These are phyloP conservation scores for Onychomys leucogaster DNA, from an alignment of 2,797 vertebrate genomes.

Conservation along the genomic window DNA sequence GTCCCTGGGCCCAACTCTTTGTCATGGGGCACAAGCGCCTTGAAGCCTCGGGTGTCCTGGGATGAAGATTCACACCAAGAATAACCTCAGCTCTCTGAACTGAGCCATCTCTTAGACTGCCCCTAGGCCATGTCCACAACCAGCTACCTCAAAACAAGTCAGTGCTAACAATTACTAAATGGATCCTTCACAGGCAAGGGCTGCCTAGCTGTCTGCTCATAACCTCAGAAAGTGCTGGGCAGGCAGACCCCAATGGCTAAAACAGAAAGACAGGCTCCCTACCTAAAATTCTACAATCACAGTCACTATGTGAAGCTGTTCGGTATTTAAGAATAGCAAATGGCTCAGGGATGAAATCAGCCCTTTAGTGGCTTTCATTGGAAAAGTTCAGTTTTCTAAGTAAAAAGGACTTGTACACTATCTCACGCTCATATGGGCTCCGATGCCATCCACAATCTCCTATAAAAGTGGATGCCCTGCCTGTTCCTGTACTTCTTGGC, in stretches of 20 bases:
- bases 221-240: background rate
- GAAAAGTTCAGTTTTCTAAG: constrained; percentile 13
- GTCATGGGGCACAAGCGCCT: background rate
- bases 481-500: constrained; percentile 51
- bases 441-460: constrained; percentile 14
- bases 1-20: background rate
- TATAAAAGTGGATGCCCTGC: background rate
- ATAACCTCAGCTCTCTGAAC: background rate
- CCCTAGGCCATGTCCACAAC: background rate
- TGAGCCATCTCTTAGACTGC: background rate
- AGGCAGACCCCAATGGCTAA: background rate
- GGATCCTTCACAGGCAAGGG: background rate
- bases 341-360: background rate
- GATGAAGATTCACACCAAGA: background rate
- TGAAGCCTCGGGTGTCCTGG: background rate
- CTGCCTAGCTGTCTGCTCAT: background rate
- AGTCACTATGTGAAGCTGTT: constrained; percentile 37
- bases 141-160: background rate
- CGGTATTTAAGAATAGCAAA: constrained; percentile 37
- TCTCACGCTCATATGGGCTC: constrained; percentile 30
- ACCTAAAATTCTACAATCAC: constrained; percentile 11
- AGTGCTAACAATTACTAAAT: background rate
- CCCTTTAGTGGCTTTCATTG: background rate
- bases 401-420: background rate
- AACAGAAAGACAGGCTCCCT: background rate